Evolutionary conservation across 1,140 invertebrate species (phyloP).

Genomic region (Diorhabda elongata): DNA sequence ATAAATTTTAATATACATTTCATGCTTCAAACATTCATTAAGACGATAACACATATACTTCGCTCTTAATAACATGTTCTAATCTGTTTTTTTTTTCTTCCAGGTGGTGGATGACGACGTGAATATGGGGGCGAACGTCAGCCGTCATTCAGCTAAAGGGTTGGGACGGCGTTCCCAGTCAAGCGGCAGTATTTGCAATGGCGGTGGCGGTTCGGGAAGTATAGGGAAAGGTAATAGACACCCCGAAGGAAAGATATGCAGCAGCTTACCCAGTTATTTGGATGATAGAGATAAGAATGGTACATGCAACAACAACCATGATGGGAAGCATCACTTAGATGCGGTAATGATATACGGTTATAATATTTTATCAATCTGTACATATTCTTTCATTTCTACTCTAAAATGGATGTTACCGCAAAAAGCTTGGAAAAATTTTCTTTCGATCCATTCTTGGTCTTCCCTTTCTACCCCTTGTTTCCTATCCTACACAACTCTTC

Average conservation of each 20-base stretch:
- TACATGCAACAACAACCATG: slow-evolving; percentile 58
- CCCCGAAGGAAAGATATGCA: slow-evolving; percentile 48
- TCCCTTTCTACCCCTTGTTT: too few relatives aligned
- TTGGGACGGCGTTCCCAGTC: slow-evolving; percentile 66
- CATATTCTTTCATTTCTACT: too few relatives aligned
- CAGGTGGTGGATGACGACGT: slow-evolving; percentile 24
- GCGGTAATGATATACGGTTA: slow-evolving; percentile 49
- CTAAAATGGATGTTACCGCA: too few relatives aligned
- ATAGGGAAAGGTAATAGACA: slow-evolving; percentile 46
- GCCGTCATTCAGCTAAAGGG: slow-evolving; percentile 65
- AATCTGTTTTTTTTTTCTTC: neutral
- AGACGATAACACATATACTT: too few relatives aligned
- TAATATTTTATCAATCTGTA: too few relatives aligned
- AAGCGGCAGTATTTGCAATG: slow-evolving; percentile 56
- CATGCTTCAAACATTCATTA: too few relatives aligned
- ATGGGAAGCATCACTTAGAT: slow-evolving; percentile 55
- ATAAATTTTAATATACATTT: too few relatives aligned
- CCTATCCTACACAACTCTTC: too few relatives aligned
- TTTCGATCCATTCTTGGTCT: too few relatives aligned
- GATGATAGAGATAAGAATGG: slow-evolving; percentile 57
- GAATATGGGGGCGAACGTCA: slow-evolving; percentile 69
- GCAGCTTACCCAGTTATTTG: slow-evolving; percentile 68
- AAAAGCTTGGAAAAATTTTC: too few relatives aligned
- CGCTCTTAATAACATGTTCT: neutral
- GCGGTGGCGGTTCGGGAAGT: slow-evolving; percentile 50